Base-by-base conservation (phyloP, 2,888 invertebrate genomes). In the Ectemnius continuus region DNA sequence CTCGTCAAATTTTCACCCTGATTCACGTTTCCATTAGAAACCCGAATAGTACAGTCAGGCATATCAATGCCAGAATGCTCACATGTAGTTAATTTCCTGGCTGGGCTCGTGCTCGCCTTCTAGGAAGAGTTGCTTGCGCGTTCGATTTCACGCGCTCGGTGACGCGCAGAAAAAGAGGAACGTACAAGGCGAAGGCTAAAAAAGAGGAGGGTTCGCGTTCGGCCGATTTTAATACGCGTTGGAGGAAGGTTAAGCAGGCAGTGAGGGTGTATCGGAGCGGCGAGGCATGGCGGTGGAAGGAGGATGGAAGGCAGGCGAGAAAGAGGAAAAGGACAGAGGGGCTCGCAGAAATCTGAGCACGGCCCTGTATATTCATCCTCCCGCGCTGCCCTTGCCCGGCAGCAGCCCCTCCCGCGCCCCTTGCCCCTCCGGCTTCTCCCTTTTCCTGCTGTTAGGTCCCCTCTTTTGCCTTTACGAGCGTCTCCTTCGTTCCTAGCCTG, bases 311-410 rank as follows among this genome's bases (percentile, higher is more conserved):
- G 20, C 73, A 67, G 16, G 57, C 28, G 48, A 28, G 1, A 26
- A 66, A 57, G 63, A 64, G 26, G 47, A 20, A n/a, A n/a, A n/a
- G 20, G 57, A 56, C 62, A 48, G 36, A 61, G 59, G 83, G 84
- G 84, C 72, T 75, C 79, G 77, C 60, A 67, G 82, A 82, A 85
- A 83, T 78, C 73, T 75, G 75, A 82, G 80, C 82, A 87, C 88
- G 79, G 85, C 85, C 84, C 88, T 88, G 77, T 56, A 36, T 36
- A 18, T 66, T 65, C 76, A 68, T 81, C 81, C 79, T 78, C 77
- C 76, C 80, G 74, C 73, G 71, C 74, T 69, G 70, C 76, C 72
- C 75, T 76, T 69, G 72, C 76, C 75, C 73, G 26, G 28, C 23
- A 2, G 65, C 78, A 2, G 65, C 78, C 79, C 76, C 74, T 70